Evolutionary conservation across 1,140 invertebrate species (phyloP).

Genomic region (Neodiprion lecontei): DNA sequence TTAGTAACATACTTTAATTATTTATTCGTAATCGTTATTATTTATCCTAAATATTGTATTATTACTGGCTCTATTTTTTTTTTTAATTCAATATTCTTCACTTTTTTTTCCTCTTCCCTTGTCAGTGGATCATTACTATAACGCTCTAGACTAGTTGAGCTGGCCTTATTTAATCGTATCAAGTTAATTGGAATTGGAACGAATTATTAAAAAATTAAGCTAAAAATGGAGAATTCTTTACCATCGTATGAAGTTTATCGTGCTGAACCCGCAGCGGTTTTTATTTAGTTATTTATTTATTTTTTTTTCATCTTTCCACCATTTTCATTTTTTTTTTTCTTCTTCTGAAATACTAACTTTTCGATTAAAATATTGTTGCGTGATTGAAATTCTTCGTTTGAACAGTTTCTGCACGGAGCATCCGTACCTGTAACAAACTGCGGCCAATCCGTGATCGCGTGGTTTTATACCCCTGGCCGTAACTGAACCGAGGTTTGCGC

Average conservation of each 20-base stretch:
- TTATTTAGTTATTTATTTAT: neutral
- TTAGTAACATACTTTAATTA: constrained; percentile 29
- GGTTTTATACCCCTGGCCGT: too few species aligned
- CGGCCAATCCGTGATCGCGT: too few species aligned
- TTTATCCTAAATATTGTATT: constrained; percentile 37
- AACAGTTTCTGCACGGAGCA: too few species aligned
- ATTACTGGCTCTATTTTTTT: constrained; percentile 52
- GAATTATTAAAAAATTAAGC: constrained; percentile 46
- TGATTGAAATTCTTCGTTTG: too few species aligned
- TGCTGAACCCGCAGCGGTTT: constrained; percentile 51
- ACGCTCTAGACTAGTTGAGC: constrained; percentile 64
- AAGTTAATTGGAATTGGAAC: constrained; percentile 53
- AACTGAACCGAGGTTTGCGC: too few species aligned
- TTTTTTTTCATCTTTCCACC: neutral
- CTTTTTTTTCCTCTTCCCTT: constrained; percentile 52
- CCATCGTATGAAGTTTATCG: constrained; percentile 23
- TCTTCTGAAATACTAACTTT: too few species aligned
- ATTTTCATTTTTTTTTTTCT: neutral
- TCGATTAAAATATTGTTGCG: too few species aligned
- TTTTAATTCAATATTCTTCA: constrained; percentile 35
- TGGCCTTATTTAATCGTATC: constrained; percentile 51
- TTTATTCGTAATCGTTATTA: constrained; percentile 27
- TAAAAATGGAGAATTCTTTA: constrained; percentile 43
- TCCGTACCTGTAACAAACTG: too few species aligned
- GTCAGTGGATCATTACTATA: constrained; percentile 41